Conservation (phyloP, 2,888 invertebrate species). For the Cataglyphis altisquamis region DNA sequence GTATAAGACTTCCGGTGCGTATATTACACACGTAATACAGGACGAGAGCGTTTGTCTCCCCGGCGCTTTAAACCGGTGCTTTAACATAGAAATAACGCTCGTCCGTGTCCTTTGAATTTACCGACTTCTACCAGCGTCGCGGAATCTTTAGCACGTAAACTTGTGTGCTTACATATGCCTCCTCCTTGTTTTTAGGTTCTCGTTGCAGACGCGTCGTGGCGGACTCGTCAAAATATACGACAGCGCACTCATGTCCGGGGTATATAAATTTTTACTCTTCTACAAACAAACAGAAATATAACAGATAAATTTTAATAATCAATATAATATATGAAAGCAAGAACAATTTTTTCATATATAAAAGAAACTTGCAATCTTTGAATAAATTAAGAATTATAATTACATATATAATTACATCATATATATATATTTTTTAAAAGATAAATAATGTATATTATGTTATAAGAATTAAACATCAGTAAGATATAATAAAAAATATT, state of each 20-base stretch:
- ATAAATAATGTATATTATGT: not conserved
- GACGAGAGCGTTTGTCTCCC: slow-evolving; percentile 60
- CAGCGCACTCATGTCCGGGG: slow-evolving; percentile 94
- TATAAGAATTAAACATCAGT: not conserved
- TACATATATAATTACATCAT: not conserved
- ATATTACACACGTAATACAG: slow-evolving; percentile 58
- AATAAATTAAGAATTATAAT: not conserved
- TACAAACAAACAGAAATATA: not conserved
- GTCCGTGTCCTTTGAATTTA: slow-evolving; percentile 66
- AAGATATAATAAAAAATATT: not conserved
- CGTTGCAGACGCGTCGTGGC: slow-evolving; percentile 94
- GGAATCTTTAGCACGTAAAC: slow-evolving; percentile 51
- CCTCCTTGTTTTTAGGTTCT: slow-evolving; percentile 89
- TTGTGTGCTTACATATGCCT: slow-evolving; percentile 62
- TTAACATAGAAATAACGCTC: slow-evolving; percentile 68
- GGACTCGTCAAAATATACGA: slow-evolving; percentile 97
- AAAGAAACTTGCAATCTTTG: not conserved
- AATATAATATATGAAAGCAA: not conserved
- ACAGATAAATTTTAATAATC: not conserved
- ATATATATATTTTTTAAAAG: not conserved
- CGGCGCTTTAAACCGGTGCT: slow-evolving; percentile 49
- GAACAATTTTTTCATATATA: not conserved
- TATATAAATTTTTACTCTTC: slow-evolving; percentile 81
- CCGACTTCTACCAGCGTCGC: slow-evolving; percentile 58
- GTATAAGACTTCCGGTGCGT: slow-evolving; percentile 71